phyloP scores from a whole-genome alignment of 2,888 invertebrate genomes.

The Drosophila siamana region DNA sequence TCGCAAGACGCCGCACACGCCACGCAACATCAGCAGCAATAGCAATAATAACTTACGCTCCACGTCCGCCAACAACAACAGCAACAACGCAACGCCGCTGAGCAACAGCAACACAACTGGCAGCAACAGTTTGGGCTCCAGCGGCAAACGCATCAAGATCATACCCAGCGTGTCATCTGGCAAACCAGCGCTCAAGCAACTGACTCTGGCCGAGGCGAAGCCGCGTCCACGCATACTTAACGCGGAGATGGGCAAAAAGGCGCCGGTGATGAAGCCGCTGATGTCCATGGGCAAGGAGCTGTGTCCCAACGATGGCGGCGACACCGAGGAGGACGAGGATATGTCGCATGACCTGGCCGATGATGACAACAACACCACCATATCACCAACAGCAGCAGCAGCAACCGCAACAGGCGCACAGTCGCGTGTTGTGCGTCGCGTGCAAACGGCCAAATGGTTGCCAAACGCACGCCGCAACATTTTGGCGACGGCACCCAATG shows the following conservation, averaged over 20 bases:
- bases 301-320: slow-evolving; percentile 58
- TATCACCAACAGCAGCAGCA: slow-evolving; percentile 32
- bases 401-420: slow-evolving; percentile 1
- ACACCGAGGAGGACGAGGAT: slow-evolving; percentile 67
- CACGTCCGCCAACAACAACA: slow-evolving; percentile 6
- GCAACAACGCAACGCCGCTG: slow-evolving; percentile 4
- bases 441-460: slow-evolving; percentile 24
- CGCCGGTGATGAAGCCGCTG: slow-evolving; percentile 81
- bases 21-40: slow-evolving; percentile 14
- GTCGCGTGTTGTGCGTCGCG: slow-evolving; percentile 28
- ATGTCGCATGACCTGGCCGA: slow-evolving; percentile 53
- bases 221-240: slow-evolving; percentile 84
- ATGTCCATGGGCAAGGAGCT: slow-evolving; percentile 79
- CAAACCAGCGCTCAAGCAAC: slow-evolving; percentile 11
- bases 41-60: slow-evolving; percentile 29
- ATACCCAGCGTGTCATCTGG: slow-evolving; percentile 27
- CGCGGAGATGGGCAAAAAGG: slow-evolving; percentile 82
- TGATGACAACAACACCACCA: slow-evolving; percentile 35
- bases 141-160: slow-evolving; percentile 27
- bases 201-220: slow-evolving; percentile 45
- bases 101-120: slow-evolving; percentile 14
- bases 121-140: slow-evolving; percentile 19
- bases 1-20: slow-evolving; percentile 26
- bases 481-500: slow-evolving; percentile 46
- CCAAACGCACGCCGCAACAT: slow-evolving; percentile 47